Evolutionary conservation across 2,113 vertebrate species (phyloP).

Genomic region (Scomber scombrus): DNA sequence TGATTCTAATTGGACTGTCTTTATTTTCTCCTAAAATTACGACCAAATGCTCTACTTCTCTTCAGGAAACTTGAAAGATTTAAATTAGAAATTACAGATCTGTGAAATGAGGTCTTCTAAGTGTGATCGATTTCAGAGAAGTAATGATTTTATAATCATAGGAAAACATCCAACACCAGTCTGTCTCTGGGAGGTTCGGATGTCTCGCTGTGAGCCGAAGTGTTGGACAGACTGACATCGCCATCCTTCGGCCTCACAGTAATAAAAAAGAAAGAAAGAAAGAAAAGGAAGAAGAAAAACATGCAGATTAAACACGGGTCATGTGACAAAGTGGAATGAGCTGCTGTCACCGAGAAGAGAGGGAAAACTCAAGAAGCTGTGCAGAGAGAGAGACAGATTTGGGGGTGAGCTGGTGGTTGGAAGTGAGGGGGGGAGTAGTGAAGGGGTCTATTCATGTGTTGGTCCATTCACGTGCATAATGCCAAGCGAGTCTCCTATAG

Average conservation of each 20-base stretch:
- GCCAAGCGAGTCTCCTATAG: slow-evolving; percentile 65
- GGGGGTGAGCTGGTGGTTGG: slow-evolving; percentile 7
- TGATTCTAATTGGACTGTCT: too few species aligned
- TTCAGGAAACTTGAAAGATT: too few species aligned
- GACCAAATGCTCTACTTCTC: too few species aligned
- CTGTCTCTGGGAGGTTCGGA: too few species aligned
- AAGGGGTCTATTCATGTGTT: slow-evolving; percentile 63
- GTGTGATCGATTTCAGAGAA: too few species aligned
- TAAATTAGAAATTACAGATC: too few species aligned
- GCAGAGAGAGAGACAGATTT: slow-evolving; percentile 31
- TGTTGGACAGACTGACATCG: background rate
- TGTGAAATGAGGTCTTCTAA: too few species aligned
- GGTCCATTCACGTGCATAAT: slow-evolving; percentile 83
- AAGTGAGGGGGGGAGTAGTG: background rate
- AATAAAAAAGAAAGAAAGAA: background rate
- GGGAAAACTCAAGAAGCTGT: background rate
- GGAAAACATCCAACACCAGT: too few species aligned
- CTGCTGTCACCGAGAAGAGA: background rate
- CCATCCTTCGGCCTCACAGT: background rate
- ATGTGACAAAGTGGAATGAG: slow-evolving; percentile 35
- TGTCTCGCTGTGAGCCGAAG: too few species aligned
- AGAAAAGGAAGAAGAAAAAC: too few species aligned
- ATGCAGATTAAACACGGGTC: slow-evolving; percentile 26
- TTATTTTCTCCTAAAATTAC: too few species aligned
- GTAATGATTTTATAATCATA: too few species aligned